Base-by-base conservation (phyloP, 2,797 vertebrate species). In the Zalophus californianus region DNA sequence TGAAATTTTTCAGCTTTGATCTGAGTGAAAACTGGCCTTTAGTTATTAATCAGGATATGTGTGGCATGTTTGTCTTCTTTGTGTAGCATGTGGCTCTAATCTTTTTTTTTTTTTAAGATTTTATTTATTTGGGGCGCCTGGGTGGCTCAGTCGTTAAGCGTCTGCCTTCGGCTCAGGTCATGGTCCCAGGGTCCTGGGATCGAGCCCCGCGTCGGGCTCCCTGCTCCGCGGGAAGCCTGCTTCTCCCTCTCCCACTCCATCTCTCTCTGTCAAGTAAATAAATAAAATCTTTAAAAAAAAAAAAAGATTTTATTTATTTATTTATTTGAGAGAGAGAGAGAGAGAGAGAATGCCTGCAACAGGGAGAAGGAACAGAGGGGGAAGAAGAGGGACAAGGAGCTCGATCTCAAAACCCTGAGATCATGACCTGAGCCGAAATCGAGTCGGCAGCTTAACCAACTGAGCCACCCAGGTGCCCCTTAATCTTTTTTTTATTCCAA, bases 11-110 rank as follows among this genome's bases (percentile, higher is more conserved):
- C 9, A 9, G 6, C 52, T 91, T 89, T 86, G 27, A 50, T 94
- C 44, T 29, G n/a, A 84, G 25, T 86, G 50, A 75, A 96, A 95
- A n/a, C 58, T 72, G 60, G 1, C 54, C 35, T 79, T 92, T 70
- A 20, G 25, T 86, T 92, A 41, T 64, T 95, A 80, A 70, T 50
- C 62, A 90, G 92, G 83, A 86, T 80, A 64, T 77, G 13, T 89
- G 62, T 91, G 80, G 73, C 35, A 70, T 77, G 25, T 90, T 86
- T 93, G 50, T 54, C 41, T 41, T 58, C 32, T 96, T 78, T 77
- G 32, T 72, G 35, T 93, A 60, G n/a, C 4, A 0, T 77, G n/a
- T 44, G 75, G 50, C 86, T 72, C 6, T 89, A 84, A 41, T 78
- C 44, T 89, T 62, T 60, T 62, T 62, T 60, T 18, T 44, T 44